Evolutionary conservation across 2,888 invertebrate genomes (phyloP).

Genomic region (Drosophila engyochracea): DNA sequence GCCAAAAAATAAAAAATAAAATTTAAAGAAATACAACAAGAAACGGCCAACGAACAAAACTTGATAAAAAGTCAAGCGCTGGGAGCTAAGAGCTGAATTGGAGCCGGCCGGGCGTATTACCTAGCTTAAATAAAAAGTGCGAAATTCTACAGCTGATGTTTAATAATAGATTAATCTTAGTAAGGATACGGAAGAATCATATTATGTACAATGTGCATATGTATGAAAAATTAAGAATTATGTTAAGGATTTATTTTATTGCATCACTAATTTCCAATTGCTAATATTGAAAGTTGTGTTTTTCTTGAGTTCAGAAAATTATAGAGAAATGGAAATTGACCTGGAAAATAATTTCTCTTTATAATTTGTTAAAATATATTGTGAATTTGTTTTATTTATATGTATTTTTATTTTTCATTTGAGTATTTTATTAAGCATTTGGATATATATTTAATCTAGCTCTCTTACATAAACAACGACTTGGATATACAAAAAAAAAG

Average conservation of each 20-base stretch:
- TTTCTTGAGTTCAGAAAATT: not conserved
- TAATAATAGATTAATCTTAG: conserved; percentile 25
- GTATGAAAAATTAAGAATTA: not conserved
- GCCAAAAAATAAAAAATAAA: conserved; percentile 58
- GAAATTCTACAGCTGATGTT: conserved; percentile 29
- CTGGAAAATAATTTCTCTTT: not conserved
- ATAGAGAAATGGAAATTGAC: not conserved
- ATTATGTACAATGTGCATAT: not conserved
- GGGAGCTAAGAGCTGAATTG: conserved; percentile 50
- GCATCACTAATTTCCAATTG: not conserved
- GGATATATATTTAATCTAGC: not conserved
- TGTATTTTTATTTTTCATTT: not conserved
- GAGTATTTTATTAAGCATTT: not conserved
- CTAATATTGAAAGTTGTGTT: not conserved
- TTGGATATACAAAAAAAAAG: not conserved
- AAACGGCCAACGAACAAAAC: conserved; percentile 61
- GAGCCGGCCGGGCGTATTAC: conserved; percentile 46
- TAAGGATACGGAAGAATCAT: not conserved
- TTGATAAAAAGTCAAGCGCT: conserved; percentile 63
- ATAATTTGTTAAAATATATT: not conserved
- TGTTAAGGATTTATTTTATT: not conserved
- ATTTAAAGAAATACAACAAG: conserved; percentile 21
- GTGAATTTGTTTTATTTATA: not conserved
- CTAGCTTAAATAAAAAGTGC: conserved; percentile 48
- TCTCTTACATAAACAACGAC: not conserved